Conservation (phyloP, 92 coral and sea anemone genomes). For the Epizoanthus illoricatus region DNA sequence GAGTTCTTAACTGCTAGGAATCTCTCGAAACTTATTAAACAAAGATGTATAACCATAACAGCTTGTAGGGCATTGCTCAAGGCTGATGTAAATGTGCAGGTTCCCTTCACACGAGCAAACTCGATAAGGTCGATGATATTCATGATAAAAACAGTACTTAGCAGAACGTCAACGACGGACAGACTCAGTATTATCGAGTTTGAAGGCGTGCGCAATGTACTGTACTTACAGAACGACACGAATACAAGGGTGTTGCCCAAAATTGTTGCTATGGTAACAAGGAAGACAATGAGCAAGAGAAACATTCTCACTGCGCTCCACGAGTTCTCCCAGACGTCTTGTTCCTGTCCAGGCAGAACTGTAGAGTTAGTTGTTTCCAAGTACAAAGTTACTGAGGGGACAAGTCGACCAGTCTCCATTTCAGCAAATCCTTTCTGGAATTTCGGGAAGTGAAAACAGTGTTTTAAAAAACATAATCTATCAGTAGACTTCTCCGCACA, state of each 20-base stretch:
- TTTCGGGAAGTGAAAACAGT: neutral
- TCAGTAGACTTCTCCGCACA: no score
- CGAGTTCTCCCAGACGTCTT: no score
- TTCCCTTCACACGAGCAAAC: neutral
- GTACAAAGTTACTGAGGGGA: neutral
- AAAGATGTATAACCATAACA: constrained; percentile 20
- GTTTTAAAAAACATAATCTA: neutral
- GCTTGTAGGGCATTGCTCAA: constrained; percentile 1
- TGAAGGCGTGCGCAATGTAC: constrained; percentile 3
- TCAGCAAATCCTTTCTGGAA: neutral
- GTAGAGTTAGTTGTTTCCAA: neutral
- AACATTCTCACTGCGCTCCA: neutral
- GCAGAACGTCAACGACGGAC: neutral
- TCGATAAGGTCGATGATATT: neutral
- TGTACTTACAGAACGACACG: constrained; percentile 3
- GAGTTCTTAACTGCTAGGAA: constrained; percentile 12
- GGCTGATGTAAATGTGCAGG: constrained; percentile 9
- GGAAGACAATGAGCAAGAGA: neutral
- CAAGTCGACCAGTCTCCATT: neutral
- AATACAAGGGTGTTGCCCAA: constrained; percentile 9
- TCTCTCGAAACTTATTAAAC: constrained; percentile 33
- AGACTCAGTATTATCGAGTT: constrained; percentile 23
- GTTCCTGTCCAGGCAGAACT: neutral
- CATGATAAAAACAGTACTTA: neutral
- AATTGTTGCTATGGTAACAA: constrained; percentile 9